Conservation (phyloP, 1,140 invertebrate species). For the Drosophila miranda region DNA sequence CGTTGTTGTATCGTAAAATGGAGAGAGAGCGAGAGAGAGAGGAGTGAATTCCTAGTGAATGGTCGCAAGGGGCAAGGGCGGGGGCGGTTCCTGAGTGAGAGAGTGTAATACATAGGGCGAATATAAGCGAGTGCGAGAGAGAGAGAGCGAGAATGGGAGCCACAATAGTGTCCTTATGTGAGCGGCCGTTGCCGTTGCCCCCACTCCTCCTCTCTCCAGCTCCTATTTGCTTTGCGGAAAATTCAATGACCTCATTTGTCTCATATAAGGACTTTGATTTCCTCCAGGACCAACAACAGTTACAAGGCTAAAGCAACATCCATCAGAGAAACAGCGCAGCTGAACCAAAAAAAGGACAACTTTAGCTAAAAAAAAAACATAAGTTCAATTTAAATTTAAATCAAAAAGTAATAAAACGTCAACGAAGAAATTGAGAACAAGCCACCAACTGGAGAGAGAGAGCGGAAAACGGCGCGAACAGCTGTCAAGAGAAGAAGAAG, state of each 20-base stretch:
- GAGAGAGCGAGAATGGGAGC: constrained; percentile 20
- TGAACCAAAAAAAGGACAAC: constrained; percentile 15
- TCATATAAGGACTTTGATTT: constrained; percentile 66
- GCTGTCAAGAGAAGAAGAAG: constrained; percentile 38
- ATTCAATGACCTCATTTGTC: constrained; percentile 81
- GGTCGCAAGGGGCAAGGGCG: constrained; percentile 34
- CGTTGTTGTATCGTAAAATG: constrained; percentile 62
- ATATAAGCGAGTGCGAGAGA: constrained; percentile 16
- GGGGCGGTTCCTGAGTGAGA: constrained; percentile 55
- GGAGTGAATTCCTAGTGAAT: background rate
- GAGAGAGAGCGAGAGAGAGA: constrained; percentile 12
- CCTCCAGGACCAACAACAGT: constrained; percentile 49
- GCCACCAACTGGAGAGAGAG: constrained; percentile 14
- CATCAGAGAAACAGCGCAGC: constrained; percentile 42
- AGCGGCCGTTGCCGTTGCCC: constrained; percentile 3
- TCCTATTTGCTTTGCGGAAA: constrained; percentile 43
- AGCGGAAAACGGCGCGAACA: constrained; percentile 32
- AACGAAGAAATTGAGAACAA: constrained; percentile 9
- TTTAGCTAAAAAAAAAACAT: constrained; percentile 19
- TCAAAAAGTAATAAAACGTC: constrained; percentile 27
- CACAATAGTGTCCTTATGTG: constrained; percentile 52
- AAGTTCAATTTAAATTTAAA: constrained; percentile 13
- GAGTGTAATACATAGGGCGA: constrained; percentile 35
- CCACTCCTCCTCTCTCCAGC: constrained; percentile 15
- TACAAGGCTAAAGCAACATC: constrained; percentile 43